Base-by-base conservation (phyloP, 2,888 invertebrate genomes). In the Caenorhabditis angaria region DNA sequence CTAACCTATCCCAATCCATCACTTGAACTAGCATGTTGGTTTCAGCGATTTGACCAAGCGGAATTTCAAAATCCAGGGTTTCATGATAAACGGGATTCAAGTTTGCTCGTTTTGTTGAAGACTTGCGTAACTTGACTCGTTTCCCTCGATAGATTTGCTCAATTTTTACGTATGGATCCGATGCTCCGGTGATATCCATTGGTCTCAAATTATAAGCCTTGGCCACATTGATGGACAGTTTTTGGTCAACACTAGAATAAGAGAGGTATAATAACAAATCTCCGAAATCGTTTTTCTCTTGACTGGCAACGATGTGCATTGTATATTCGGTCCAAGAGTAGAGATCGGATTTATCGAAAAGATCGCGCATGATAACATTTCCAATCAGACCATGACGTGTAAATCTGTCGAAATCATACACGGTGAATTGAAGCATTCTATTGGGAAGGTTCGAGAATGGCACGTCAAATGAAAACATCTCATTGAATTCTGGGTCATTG, bases 81-180 rank as follows among this genome's bases (percentile, higher is more conserved):
- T 96, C 96, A 88, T 96, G 95, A 89, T 94, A 96, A 0, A 80
- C 82, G 25, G 82, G 82, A 64, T 82, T 82, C 65, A 82, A 61
- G 67, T 82, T 82, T 0, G 82, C 82, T n/a, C 77, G 60, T 63
- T 94, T 93, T 0, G 95, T 94, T 0, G 93, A 92, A 0, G 96
- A 95, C 88, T 95, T 95, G 89, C 94, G 93, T 90, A 95, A 95
- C 89, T 94, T 94, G 83, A 95, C 93, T 70, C 94, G 91, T 88
- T 94, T 94, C 2, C 93, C 93, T 88, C 93, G 93, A 85, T 93
- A 93, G 82, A 94, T 91, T 65, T 96, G 90, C 83, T 93, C 93
- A 28, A 95, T 93, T 90, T 95, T 95, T 65, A 95, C 94, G 88
- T 95, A 96, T 0, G 96, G 95, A 91, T 96, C 96, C 92, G 94